Evolutionary conservation across 2,113 vertebrate genomes (phyloP).

Genomic region (Pao palembangensis): DNA sequence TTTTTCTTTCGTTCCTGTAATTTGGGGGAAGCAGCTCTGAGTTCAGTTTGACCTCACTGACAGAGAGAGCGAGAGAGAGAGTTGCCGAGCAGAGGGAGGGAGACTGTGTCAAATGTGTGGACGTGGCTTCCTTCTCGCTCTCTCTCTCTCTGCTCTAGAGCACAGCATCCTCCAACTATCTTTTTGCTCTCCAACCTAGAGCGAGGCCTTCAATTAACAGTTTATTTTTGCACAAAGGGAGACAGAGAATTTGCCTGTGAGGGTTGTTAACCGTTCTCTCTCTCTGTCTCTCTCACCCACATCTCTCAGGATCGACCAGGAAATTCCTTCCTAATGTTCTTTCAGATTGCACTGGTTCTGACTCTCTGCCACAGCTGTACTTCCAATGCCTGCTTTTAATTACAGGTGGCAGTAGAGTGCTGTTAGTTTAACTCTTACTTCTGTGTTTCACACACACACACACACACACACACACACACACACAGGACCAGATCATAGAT

Average conservation of each 20-base stretch:
- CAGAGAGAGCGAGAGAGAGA: conserved; percentile 27
- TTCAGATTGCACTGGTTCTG: conserved; percentile 23
- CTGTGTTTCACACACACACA: too few relatives aligned
- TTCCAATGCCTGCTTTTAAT: conserved; percentile 26
- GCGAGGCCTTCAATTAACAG: conserved; percentile 64
- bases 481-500: neutral
- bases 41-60: conserved; percentile 56
- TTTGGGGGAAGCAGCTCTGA: conserved; percentile 16
- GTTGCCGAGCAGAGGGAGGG: conserved; percentile 34
- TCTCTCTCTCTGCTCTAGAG: conserved; percentile 21
- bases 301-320: conserved; percentile 14
- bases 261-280: neutral
- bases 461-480: neutral
- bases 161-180: neutral
- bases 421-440: conserved; percentile 1
- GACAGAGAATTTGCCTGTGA: conserved; percentile 12
- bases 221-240: conserved; percentile 18
- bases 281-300: neutral
- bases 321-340: conserved; percentile 37
- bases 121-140: conserved; percentile 63
- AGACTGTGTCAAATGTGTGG: conserved; percentile 67
- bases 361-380: neutral
- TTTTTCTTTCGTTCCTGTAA: neutral
- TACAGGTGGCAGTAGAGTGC: conserved; percentile 24
- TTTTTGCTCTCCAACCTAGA: conserved; percentile 38